A percentile compares a stretch with the other conserved stretches of the same genome.
Conservation (phyloP, 2,113 vertebrate species). For the Nipponia nippon region DNA sequence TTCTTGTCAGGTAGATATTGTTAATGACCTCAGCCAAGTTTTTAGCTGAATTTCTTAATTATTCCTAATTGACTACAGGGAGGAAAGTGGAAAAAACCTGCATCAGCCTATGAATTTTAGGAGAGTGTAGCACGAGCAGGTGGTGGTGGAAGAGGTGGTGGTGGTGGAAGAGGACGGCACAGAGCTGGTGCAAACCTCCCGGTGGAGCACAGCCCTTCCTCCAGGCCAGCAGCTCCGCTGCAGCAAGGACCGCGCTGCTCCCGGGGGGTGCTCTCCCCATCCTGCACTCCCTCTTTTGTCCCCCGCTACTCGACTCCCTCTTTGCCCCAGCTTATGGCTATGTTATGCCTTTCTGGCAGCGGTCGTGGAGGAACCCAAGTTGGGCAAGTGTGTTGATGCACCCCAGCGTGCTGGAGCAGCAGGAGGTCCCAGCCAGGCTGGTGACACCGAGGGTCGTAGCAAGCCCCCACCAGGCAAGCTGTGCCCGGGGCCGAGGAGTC, state of each 20-base stretch:
- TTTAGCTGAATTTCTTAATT: slow-evolving; percentile 59
- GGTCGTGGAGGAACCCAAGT: background rate
- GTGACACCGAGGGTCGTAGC: background rate
- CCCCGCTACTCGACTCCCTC: background rate
- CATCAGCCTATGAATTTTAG: background rate
- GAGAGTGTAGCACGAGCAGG: background rate
- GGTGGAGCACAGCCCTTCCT: background rate
- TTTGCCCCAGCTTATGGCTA: fast-evolving
- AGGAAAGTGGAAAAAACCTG: background rate
- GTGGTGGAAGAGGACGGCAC: background rate
- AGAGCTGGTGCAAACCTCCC: background rate
- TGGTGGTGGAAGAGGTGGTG: background rate
- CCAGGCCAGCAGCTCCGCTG: background rate
- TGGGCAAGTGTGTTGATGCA: background rate
- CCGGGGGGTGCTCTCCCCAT: background rate
- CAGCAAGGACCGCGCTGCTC: background rate
- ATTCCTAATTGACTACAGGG: background rate
- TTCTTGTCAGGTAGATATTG: background rate
- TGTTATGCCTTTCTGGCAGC: background rate
- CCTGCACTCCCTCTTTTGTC: fast-evolving
- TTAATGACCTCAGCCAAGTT: slow-evolving; percentile 17
- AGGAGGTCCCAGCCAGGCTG: background rate
- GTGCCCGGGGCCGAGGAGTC: fast-evolving
- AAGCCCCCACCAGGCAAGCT: background rate
- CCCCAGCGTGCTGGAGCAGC: background rate